These are phyloP conservation scores for Musca vetustissima DNA, from an alignment of 1,140 invertebrate genomes.

Conservation along the genomic window DNA sequence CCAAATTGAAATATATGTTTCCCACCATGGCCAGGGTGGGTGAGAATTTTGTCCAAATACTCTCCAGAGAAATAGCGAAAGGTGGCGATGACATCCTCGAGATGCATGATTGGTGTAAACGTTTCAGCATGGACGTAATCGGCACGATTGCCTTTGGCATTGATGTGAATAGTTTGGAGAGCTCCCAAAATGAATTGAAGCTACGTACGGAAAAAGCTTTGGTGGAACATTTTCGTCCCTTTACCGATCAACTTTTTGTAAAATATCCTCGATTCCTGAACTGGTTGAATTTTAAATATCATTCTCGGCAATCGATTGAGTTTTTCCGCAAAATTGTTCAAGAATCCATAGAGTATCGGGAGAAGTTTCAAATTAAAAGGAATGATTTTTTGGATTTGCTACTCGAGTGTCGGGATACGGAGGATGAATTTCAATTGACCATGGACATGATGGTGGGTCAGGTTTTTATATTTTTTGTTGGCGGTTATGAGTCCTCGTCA, in stretches of 20 bases:
- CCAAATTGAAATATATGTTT: slow-evolving; percentile 65
- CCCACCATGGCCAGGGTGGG: slow-evolving; percentile 56
- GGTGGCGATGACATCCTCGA: slow-evolving; percentile 35
- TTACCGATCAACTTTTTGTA: slow-evolving; percentile 39
- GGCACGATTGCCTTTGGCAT: slow-evolving; percentile 63
- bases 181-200: slow-evolving; percentile 60
- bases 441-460: background rate
- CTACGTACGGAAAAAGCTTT: slow-evolving; percentile 42
- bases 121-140: slow-evolving; percentile 66
- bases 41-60: slow-evolving; percentile 32
- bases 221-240: slow-evolving; percentile 31
- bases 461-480: slow-evolving; percentile 25
- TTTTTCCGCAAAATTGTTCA: slow-evolving; percentile 53
- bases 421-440: background rate
- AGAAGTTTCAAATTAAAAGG: slow-evolving; percentile 46
- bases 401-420: slow-evolving; percentile 37
- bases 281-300: slow-evolving; percentile 30
- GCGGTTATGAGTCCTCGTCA: slow-evolving; percentile 32
- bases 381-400: slow-evolving; percentile 56
- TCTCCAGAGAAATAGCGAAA: slow-evolving; percentile 8
- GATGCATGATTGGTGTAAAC: slow-evolving; percentile 55
- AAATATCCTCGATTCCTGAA: slow-evolving; percentile 37
- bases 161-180: slow-evolving; percentile 58
- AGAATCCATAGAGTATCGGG: slow-evolving; percentile 50
- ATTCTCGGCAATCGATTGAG: slow-evolving; percentile 40